Base-by-base conservation (phyloP, 2,113 vertebrate genomes). In the Python bivittatus region DNA sequence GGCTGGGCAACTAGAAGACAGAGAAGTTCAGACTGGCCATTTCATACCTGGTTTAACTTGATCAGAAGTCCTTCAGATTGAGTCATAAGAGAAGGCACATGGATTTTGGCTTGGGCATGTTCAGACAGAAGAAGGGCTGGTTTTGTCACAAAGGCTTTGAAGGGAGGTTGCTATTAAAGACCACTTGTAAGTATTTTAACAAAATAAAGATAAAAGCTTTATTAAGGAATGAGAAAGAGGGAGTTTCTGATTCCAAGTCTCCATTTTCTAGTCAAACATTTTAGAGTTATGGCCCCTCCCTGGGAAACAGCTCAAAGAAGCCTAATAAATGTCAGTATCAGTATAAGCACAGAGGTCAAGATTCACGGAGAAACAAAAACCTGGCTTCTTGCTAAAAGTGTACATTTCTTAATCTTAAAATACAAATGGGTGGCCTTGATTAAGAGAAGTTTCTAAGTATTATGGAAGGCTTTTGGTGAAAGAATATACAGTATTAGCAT, bases 401-500 rank as follows among this genome's bases (percentile, higher is more conserved):
- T 83, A 72, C 86, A 87, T 89, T 88, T 89, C 22, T 92, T 84
- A 52, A 58, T 87, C 88, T 57, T 84, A 53, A 53, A 61, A 89
- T 88, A 15, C 8, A 42, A 23, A 48, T 84, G 91, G 87, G 91
- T 92, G 91, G 87, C 83, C 87, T 57, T 61, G 56, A 61, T 89
- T 48, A 61, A 61, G 44, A 89, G 89, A 88, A 85, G 88, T 92
- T 89, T 57, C 22, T 38, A 92, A 89, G 57, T 38, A 64, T 89
- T 89, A 64, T 84, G 13, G 85, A 88, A 88, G 61, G 53, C 86
- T 53, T 79, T 92, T 92, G 85, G 72, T 58, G 57, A 84, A 20
- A 48, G 88, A 79, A 79, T 42, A 79, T 22, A n/a, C n/a, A n/a
- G n/a, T n/a, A 92, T 89, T 84, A 84, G 22, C 56, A 33, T 44